Evolutionary conservation across 2,113 vertebrate species (phyloP).

Genomic region (Pogonocichla stellata): DNA sequence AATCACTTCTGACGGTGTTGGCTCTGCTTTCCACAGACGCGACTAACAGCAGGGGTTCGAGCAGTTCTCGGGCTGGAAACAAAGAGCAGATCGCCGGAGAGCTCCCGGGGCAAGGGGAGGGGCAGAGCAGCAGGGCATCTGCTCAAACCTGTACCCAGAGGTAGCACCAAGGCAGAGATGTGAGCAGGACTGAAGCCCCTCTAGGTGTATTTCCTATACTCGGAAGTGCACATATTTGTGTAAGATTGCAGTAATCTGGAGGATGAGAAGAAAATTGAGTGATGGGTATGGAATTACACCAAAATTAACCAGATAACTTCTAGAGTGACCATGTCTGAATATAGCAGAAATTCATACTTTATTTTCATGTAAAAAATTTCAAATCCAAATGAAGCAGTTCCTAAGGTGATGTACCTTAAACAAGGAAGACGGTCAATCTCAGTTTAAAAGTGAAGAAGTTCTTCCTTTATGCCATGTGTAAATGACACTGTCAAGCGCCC

Average conservation of each 20-base stretch:
- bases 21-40: not conserved
- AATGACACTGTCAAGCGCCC: not conserved
- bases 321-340: not conserved
- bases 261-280: not conserved
- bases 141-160: not conserved
- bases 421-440: not conserved
- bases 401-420: not conserved
- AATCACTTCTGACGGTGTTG: not conserved
- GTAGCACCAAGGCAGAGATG: not conserved
- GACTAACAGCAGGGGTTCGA: fast-evolving
- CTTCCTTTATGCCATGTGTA: not conserved
- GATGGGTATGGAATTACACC: not conserved
- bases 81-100: fast-evolving
- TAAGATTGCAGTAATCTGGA: not conserved
- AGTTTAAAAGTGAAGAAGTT: not conserved
- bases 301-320: not conserved
- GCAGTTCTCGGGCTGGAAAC: fast-evolving
- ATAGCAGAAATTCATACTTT: not conserved
- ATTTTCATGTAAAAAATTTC: not conserved
- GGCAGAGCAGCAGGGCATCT: not conserved
- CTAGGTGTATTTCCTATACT: not conserved
- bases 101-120: fast-evolving
- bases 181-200: not conserved
- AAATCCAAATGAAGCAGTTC: not conserved
- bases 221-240: fast-evolving